A percentile compares a stretch with the other conserved stretches of the same genome.
Evolutionary conservation across 2,113 vertebrate genomes (phyloP).

Genomic region (Grantiella picta): DNA sequence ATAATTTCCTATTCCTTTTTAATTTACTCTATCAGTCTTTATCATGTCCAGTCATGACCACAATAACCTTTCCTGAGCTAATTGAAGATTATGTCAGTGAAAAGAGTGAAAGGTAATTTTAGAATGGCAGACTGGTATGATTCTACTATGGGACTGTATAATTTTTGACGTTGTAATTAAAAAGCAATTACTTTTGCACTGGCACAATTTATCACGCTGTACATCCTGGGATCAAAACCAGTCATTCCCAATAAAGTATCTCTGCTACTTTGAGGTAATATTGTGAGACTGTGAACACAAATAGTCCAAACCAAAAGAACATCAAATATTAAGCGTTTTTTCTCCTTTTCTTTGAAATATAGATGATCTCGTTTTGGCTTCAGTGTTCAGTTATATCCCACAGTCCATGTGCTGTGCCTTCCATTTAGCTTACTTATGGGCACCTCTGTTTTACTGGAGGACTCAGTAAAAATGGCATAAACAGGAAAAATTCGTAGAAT

Average conservation of each 20-base stretch:
- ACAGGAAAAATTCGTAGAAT: neutral
- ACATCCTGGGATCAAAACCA: neutral
- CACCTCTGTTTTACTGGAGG: neutral
- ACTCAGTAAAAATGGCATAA: neutral
- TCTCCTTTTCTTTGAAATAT: neutral
- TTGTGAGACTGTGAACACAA: neutral
- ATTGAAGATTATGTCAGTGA: neutral
- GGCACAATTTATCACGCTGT: neutral
- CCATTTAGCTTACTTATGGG: neutral
- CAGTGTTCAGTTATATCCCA: neutral
- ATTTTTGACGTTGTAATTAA: neutral
- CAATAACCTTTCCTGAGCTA: neutral
- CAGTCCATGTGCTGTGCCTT: neutral
- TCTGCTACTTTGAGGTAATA: neutral
- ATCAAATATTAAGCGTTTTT: neutral
- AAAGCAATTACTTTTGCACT: neutral
- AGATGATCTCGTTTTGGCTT: neutral
- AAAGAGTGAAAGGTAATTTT: neutral
- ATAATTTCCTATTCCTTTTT: neutral
- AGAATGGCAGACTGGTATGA: neutral
- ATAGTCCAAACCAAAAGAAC: neutral
- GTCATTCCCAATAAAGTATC: neutral
- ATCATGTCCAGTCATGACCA: neutral
- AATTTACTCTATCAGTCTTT: neutral
- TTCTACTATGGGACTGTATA: neutral